Evolutionary conservation across 2,113 vertebrate genomes (phyloP).

Genomic region (Axis porcinus): DNA sequence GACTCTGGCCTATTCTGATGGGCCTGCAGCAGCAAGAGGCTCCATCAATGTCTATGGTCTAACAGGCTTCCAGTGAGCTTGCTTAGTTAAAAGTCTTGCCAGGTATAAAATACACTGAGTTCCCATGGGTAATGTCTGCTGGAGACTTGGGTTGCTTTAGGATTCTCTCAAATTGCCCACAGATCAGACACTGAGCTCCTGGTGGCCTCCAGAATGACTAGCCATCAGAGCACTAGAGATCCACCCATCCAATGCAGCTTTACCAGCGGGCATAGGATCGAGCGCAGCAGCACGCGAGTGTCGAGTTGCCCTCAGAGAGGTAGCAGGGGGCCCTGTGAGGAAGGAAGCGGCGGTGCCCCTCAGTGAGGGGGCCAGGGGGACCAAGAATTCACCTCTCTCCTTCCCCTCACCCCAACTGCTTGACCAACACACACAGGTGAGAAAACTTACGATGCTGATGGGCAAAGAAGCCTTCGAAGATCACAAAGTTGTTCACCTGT

Average conservation of each 20-base stretch:
- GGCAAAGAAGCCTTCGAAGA: conserved; percentile 91
- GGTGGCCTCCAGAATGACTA: background rate
- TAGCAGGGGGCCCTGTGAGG: conserved; percentile 69
- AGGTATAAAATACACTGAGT: background rate
- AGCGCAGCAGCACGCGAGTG: conserved; percentile 37
- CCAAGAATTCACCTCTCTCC: conserved; percentile 21
- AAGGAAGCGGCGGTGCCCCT: conserved; percentile 72
- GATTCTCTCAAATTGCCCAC: background rate
- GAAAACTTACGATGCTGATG: conserved; percentile 85
- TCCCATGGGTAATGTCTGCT: background rate
- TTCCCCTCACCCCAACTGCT: conserved; percentile 64
- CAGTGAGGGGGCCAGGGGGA: conserved; percentile 23
- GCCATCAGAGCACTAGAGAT: background rate
- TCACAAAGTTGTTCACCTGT: conserved; percentile 95
- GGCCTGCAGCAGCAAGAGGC: background rate
- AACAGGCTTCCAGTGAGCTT: background rate
- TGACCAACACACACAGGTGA: conserved; percentile 69
- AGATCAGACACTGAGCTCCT: background rate
- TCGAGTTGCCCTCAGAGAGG: conserved; percentile 66
- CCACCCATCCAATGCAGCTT: conserved; percentile 18
- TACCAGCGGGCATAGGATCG: conserved; percentile 61
- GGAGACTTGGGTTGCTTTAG: background rate
- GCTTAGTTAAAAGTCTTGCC: background rate
- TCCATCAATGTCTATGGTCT: background rate
- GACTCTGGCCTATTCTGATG: background rate